Base-by-base conservation (phyloP, 2,888 invertebrate species). In the Megastigmus dorsalis region DNA sequence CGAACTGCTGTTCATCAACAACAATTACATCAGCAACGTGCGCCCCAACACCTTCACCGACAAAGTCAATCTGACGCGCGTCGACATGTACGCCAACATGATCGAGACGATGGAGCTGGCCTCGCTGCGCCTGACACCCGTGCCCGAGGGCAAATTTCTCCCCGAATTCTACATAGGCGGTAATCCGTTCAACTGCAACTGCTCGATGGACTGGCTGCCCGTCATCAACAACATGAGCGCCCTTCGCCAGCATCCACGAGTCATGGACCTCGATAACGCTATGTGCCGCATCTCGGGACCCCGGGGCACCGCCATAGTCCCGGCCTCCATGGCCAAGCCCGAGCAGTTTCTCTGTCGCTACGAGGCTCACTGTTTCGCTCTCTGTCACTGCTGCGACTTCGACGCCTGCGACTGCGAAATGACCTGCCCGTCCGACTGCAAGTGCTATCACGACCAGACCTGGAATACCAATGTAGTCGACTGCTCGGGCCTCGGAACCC, bases 401-500 rank as follows among this genome's bases (percentile, higher is more conserved):
- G 97, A 97, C 86, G 95, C 95, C 77, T 98, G 98, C 89, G 97
- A 97, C 89, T 98, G 98, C 89, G 96, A 97, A 90, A 96, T 97
- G 95, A 96, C 95, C 78, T 98, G 98, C 85, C 98, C 98, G 36
- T 92, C 93, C 82, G 96, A 96, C 84, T 98, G 98, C 90, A 94
- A 95, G 80, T 98, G 98, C 88, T 97, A 96, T 89, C 96, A 97
- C 88, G 97, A 98, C 86, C 95, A 95, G 87, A 93, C 95, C 78
- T 97, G 97, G 96, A 94, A 94, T 81, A 96, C 95, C 65, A 97
- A 96, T 88, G 95, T 96, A 48, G 96, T 97, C 55, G 97, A 97
- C 87, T 97, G 97, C 88, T 95, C 95, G 80, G 93, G 93, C 15
- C 93, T 95, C 88, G 91, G 92, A 84, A 92, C 95, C 83, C 89